phyloP scores from a whole-genome alignment of 2,113 vertebrate species.

The Pipa parva region DNA sequence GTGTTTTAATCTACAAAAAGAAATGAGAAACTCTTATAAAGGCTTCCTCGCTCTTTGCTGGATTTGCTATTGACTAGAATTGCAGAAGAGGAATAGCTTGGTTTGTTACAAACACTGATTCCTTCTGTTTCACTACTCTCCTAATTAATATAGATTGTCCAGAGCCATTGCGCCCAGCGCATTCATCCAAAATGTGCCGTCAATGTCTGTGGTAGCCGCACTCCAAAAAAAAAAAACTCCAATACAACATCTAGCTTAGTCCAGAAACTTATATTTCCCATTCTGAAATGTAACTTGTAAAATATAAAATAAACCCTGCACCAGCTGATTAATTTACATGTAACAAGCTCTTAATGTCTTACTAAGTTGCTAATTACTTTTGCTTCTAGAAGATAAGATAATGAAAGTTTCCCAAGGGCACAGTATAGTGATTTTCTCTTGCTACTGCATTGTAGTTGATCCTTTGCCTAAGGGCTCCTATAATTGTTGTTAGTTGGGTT shows the following conservation, averaged over 20 bases:
- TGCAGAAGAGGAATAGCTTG: not conserved
- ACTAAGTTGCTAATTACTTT: conserved; percentile 28
- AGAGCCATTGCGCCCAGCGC: not conserved
- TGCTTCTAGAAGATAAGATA: conserved; percentile 27
- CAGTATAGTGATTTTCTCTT: conserved; percentile 10
- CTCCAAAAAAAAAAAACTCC: not conserved
- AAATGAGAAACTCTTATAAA: not conserved
- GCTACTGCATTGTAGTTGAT: conserved; percentile 12
- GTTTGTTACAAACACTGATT: not conserved
- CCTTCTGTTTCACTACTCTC: not conserved
- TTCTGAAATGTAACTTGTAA: not conserved
- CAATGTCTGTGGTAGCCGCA: not conserved
- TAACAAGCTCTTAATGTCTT: conserved; percentile 24
- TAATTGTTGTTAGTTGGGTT: too few relatives aligned
- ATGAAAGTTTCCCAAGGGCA: conserved; percentile 21
- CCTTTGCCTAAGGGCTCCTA: conserved; percentile 14
- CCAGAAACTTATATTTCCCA: not conserved
- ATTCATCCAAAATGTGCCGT: not conserved
- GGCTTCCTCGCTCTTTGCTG: not conserved
- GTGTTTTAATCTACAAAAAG: too few relatives aligned
- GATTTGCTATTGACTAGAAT: not conserved
- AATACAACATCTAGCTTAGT: not conserved
- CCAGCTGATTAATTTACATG: conserved; percentile 1
- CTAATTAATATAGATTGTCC: not conserved
- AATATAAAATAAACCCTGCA: not conserved